Evolutionary conservation across 1,140 invertebrate genomes (phyloP).

Genomic region (Charaxes varanes): DNA sequence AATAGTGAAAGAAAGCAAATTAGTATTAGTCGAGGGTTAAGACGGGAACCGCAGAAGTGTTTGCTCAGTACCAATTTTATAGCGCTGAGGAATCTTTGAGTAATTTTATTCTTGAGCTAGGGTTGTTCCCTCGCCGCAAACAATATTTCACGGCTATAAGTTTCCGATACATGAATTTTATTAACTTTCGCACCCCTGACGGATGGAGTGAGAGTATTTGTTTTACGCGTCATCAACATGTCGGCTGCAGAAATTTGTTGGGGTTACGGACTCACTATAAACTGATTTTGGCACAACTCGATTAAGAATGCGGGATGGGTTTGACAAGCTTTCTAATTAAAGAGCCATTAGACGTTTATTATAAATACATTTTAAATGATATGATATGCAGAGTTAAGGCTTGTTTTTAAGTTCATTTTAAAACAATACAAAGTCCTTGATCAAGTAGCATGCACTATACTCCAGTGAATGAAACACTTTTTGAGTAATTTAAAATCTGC

Average conservation of each 20-base stretch:
- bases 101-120: conserved; percentile 43
- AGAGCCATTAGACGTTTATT: conserved; percentile 15
- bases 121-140: conserved; percentile 53
- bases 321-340: conserved; percentile 19
- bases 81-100: conserved; percentile 29
- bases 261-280: conserved; percentile 33
- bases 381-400: too few species aligned
- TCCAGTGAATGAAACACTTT: too few species aligned
- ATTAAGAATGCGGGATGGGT: conserved; percentile 34
- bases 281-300: conserved; percentile 31
- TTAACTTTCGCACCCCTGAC: conserved; percentile 63
- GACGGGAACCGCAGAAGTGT: conserved; percentile 12
- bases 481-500: too few species aligned
- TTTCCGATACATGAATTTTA: conserved; percentile 74
- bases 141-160: conserved; percentile 68
- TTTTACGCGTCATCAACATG: conserved; percentile 66
- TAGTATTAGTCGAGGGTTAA: conserved; percentile 12
- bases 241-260: conserved; percentile 45
- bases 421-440: too few species aligned
- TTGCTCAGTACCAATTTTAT: conserved; percentile 29
- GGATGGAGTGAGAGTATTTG: conserved; percentile 62
- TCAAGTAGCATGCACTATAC: too few species aligned
- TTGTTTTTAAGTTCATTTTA: too few species aligned
- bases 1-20: conserved; percentile 14
- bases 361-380: too few species aligned